Conservation (phyloP, 2,113 vertebrate species). For the Charina bottae region DNA sequence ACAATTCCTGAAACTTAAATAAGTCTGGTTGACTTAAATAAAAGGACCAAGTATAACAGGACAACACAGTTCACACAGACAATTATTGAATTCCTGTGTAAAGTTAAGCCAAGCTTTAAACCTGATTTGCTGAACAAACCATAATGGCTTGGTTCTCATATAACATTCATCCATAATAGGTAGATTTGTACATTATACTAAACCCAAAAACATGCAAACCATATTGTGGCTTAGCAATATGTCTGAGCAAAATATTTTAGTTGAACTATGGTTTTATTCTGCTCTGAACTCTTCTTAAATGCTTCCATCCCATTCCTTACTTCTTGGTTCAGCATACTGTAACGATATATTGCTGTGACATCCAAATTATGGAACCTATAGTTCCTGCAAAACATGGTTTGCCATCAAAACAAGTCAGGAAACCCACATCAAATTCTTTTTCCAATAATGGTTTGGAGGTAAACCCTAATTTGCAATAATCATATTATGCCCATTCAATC, state of each 20-base stretch:
- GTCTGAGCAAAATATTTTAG: not conserved
- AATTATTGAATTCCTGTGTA: not conserved
- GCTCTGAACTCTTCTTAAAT: not conserved
- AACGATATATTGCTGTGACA: not conserved
- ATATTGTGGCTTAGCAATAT: not conserved
- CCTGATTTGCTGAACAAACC: not conserved
- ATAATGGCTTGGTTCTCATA: not conserved
- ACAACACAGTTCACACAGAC: not conserved
- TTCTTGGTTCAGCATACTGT: not conserved
- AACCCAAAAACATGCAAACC: not conserved
- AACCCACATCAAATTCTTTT: not conserved
- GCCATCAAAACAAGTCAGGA: not conserved
- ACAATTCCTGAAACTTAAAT: not conserved
- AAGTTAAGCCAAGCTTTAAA: not conserved
- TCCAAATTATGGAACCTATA: not conserved
- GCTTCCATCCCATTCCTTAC: not conserved
- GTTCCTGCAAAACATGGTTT: not conserved
- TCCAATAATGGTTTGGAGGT: too few relatives aligned
- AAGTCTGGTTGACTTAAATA: not conserved
- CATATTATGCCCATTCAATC: not conserved
- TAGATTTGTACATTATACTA: not conserved
- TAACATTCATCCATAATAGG: not conserved
- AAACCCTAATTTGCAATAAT: not conserved
- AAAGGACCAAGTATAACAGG: not conserved
- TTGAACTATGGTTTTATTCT: not conserved